A percentile compares a stretch with the other conserved stretches of the same genome.
phyloP scores from a whole-genome alignment of 2,113 vertebrate species.

The Campylorhamphus procurvoides region DNA sequence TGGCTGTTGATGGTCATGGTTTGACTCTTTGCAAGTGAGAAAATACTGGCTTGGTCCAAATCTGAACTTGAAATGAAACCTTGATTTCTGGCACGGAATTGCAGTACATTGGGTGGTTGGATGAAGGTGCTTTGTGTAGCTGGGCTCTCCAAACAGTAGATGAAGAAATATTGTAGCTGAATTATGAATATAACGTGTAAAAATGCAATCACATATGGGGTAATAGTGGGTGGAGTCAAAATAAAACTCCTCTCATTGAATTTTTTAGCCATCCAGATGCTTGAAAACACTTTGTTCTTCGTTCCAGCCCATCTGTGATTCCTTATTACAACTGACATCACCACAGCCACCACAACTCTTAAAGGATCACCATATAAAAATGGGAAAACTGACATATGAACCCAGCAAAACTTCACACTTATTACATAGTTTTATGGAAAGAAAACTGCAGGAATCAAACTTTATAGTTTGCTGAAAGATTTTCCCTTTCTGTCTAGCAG shows the following conservation, averaged over 20 bases:
- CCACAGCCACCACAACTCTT: constrained; percentile 27
- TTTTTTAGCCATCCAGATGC: constrained; percentile 18
- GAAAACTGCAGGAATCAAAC: constrained; percentile 52
- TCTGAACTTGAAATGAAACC: background rate
- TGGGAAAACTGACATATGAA: constrained; percentile 34
- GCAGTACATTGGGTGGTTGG: background rate
- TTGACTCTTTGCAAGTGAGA: background rate
- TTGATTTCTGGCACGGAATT: background rate
- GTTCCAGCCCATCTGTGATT: constrained; percentile 45
- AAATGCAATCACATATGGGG: background rate
- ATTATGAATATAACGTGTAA: background rate
- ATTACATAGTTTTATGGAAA: constrained; percentile 29
- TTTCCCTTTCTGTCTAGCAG: background rate
- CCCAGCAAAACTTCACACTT: constrained; percentile 31
- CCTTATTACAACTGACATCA: constrained; percentile 47
- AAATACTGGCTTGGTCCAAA: background rate
- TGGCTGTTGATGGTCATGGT: background rate
- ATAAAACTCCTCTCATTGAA: background rate
- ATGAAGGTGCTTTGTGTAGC: background rate
- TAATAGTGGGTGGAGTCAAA: background rate
- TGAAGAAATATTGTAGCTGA: background rate
- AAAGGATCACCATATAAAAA: constrained; percentile 47
- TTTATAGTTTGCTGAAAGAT: constrained; percentile 56
- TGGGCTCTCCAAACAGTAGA: background rate
- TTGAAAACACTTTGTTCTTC: constrained; percentile 55